Evolutionary conservation across 2,797 vertebrate genomes (phyloP), one percentile per base, ranked within the genome.

Genomic region (Astyanax mexicanus): DNA sequence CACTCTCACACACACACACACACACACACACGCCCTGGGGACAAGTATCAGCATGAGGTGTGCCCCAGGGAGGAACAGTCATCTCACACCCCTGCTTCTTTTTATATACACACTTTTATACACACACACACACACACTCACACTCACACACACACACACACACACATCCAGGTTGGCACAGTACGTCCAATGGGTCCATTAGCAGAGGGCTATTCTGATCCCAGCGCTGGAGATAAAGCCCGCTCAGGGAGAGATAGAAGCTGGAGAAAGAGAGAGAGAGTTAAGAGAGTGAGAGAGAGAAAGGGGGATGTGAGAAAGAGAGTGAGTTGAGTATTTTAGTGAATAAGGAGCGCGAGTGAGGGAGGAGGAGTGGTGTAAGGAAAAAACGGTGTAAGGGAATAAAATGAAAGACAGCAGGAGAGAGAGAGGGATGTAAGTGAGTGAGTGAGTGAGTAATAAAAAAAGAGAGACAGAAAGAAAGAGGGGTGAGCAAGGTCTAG

Each of bases 241-340:
- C 60, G 73, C 42, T 60, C 77, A 75, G 57, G 68, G 37, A 64
- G 71, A 49, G 9, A 38, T 37, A 38, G 58, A 60, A 47, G 49
- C 29, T 57, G 3, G 66, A 15, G 65, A 42, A 15, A 17, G 76
- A 40, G 11, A 40, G 2, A 40, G 11, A 67, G 62, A 58, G 7
- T 1, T 6, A 61, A 45, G 17, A 62, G 21, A 29, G 17, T 17
- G 17, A 67, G 47, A 54, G 47, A 75, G 55, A 42, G 55, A 73
- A 17, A 75, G 79, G 83, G 42, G 51, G 54, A 81, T n/a, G n/a
- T n/a, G 68, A 78, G 83, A 78, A 74, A 71, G 75, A 79, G 70
- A 75, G 55, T 82, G 81, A 64, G 38, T 74, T n/a, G n/a, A n/a
- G n/a, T n/a, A n/a, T n/a, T n/a, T n/a, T n/a, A n/a, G n/a, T n/a